These are phyloP conservation scores for Halictus quadricinctus DNA, from an alignment of 2,888 invertebrate species.

Conservation along the genomic window DNA sequence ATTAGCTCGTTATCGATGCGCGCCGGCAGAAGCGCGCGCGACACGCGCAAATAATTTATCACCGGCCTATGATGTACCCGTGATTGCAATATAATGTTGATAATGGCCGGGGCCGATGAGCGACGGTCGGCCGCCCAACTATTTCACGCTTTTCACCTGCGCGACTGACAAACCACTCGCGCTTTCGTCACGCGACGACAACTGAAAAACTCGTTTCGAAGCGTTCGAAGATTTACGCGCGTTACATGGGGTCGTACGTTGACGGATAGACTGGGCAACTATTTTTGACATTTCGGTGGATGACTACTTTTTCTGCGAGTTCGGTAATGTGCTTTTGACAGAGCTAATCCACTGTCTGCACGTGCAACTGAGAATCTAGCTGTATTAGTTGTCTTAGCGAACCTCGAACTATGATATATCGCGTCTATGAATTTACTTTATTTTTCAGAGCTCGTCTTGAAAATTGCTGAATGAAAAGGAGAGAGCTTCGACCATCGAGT, in stretches of 20 bases:
- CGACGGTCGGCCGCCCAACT: neutral
- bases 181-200: neutral
- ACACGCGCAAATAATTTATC: constrained; percentile 60
- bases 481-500: too few relatives aligned
- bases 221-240: neutral
- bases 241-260: neutral
- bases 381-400: too few relatives aligned
- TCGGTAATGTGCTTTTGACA: neutral
- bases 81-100: constrained; percentile 58
- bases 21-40: constrained; percentile 45
- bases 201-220: neutral
- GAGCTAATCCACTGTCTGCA: neutral
- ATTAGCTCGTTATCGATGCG: constrained; percentile 68
- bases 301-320: neutral
- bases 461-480: too few relatives aligned
- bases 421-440: too few relatives aligned
- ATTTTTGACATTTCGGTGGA: neutral
- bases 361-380: too few relatives aligned
- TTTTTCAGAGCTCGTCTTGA: too few relatives aligned
- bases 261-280: neutral
- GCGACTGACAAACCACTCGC: neutral
- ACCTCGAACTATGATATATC: too few relatives aligned
- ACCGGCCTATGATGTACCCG: constrained; percentile 43
- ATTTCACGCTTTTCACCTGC: neutral
- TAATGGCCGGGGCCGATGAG: constrained; percentile 15